Conservation (phyloP, 2,113 vertebrate genomes). For the Prochilodus magdalenae region DNA sequence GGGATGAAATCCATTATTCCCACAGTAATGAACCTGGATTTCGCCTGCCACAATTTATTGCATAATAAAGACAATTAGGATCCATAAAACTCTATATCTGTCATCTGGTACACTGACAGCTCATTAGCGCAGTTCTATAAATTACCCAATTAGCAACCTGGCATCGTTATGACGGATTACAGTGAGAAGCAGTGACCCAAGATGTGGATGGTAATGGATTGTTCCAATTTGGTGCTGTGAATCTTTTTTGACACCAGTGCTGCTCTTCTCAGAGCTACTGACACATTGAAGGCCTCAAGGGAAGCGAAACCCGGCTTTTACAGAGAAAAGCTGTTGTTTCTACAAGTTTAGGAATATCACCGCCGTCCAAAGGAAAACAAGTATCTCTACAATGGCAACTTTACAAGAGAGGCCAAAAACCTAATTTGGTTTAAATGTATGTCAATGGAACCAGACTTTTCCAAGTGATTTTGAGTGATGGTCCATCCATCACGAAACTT, state of each 20-base stretch:
- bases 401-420: too few relatives aligned
- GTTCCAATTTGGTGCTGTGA: neutral
- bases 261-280: neutral
- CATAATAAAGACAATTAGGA: neutral
- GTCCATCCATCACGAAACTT: too few relatives aligned
- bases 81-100: neutral
- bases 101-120: neutral
- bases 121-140: conserved; percentile 2
- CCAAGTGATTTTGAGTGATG: too few relatives aligned
- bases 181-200: neutral
- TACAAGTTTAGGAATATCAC: too few relatives aligned
- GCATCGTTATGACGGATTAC: neutral
- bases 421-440: too few relatives aligned
- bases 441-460: too few relatives aligned
- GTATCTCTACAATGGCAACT: too few relatives aligned
- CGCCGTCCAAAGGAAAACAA: too few relatives aligned
- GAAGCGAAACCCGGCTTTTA: neutral
- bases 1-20: neutral
- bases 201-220: neutral
- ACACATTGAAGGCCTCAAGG: neutral
- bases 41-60: neutral
- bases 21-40: neutral
- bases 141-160: neutral
- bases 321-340: neutral
- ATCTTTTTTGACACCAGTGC: neutral